Conservation (phyloP, 2,113 vertebrate genomes). For the Spea bombifrons region DNA sequence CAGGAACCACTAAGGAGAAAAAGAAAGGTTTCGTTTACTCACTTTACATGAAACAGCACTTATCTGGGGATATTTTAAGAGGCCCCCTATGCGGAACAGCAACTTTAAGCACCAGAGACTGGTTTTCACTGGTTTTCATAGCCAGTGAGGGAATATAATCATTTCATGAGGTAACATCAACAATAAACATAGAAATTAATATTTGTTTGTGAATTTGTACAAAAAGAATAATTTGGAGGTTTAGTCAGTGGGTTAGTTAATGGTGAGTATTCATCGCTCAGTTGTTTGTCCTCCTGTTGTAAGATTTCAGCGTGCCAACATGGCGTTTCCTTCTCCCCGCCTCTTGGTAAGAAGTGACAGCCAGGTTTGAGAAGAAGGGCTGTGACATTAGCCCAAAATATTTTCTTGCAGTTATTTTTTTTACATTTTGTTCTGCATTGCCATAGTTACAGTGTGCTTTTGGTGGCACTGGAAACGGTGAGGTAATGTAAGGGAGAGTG, state of each 20-base stretch:
- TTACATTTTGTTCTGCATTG: slow-evolving; percentile 26
- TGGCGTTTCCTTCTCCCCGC: slow-evolving; percentile 20
- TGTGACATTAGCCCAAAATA: slow-evolving; percentile 17
- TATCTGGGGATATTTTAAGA: too few species aligned
- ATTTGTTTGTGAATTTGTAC: slow-evolving; percentile 26
- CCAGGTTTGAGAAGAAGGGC: slow-evolving; percentile 23
- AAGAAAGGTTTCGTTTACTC: too few species aligned
- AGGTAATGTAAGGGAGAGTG: slow-evolving; percentile 39
- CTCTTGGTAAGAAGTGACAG: slow-evolving; percentile 23
- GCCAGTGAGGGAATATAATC: too few species aligned
- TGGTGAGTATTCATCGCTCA: slow-evolving; percentile 18
- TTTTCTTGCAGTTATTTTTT: slow-evolving; percentile 24
- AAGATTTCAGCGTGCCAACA: slow-evolving; percentile 7
- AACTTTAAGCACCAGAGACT: too few species aligned
- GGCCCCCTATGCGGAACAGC: too few species aligned
- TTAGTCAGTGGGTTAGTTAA: neutral
- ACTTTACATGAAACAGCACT: too few species aligned
- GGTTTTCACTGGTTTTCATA: too few species aligned
- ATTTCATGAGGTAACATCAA: neutral
- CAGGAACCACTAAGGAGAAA: too few species aligned
- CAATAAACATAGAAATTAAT: slow-evolving; percentile 33
- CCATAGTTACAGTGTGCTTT: slow-evolving; percentile 34
- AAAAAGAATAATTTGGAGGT: neutral
- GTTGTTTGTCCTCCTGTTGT: slow-evolving; percentile 15
- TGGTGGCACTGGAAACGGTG: slow-evolving; percentile 41